Evolutionary conservation across 2,797 vertebrate species (phyloP), one percentile per base, ranked within the genome.

Genomic region (Hirundo rustica): DNA sequence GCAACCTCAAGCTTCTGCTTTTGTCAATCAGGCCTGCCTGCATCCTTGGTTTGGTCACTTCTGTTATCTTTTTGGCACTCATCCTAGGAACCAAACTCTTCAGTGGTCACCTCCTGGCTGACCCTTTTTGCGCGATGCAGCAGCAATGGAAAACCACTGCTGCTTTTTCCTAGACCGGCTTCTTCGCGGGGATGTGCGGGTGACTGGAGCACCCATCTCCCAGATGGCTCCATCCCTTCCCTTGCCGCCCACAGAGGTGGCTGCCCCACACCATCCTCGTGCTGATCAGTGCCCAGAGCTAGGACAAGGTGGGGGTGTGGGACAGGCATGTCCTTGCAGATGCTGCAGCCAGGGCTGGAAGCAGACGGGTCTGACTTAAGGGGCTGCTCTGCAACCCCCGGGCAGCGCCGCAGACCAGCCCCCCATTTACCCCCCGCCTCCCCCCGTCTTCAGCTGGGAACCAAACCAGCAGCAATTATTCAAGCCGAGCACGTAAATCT

Each of bases 401-500:
- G 55, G 34, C 23, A 73, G 38, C 4, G 2, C 60, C 3, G 6
- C 77, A 87, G 64, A 88, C 34, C 68, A 16, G 70, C 16, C 13
- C 53, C 55, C 27, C 5, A 5, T 5, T 29, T 71, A 19, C 25
- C 38, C 9, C 79, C 83, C 2, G 30, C 32, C 29, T 11, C 25
- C 79, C 85, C 89, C 94, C 94, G 97, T 95, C 98, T 98, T 98
- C 97, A 96, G 88, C 89, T 95, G 77, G 91, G 88, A 92, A 97
- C 81, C 92, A 94, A 94, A 94, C 57, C 82, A 80, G 95, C 92
- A 94, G 95, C 95, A 96, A 88, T 98, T 98, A 89, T 87, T 89
- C 72, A 96, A 93, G 82, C 97, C 97, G 91, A 88, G 96, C 97
- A 98, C 94, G 96, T 95, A 97, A 97, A 97, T 95, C 97, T 64